Evolutionary conservation across 2,888 invertebrate species (phyloP), one percentile per base, ranked within the genome.

Genomic region (Neoascia interrupta): DNA sequence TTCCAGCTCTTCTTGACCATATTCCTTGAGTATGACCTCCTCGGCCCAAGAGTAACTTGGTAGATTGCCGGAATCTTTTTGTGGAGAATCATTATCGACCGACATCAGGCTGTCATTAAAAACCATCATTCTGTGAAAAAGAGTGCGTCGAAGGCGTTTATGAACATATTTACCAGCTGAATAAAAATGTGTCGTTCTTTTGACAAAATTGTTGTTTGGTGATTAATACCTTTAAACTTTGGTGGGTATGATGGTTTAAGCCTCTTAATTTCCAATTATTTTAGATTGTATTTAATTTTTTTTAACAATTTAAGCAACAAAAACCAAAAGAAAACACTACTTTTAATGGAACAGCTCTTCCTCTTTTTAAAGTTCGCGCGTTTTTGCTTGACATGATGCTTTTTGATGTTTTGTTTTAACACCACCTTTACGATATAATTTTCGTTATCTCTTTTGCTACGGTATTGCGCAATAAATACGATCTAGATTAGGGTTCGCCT

Each of bases 41-140:
- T 86, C 83, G 1, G 85, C 86, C 85, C 85, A 86, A 49, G 85
- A 83, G 28, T 63, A 82, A 21, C 72, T 60, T 5, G 53, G 37
- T 2, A 83, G 81, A 75, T 31, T 41, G n/a, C 37, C 51, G 18
- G 75, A 43, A 28, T 56, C 63, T 43, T 63, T 69, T 19, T n/a
- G n/a, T 1, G 76, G 64, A 6, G 76, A 76, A 19, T 60, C 28
- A 21, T 19, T 66, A n/a, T 70, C 70, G 58, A 64, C 60, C 34
- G 70, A 76, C 76, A 76, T 76, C 0, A 49, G 23, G 23, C 58
- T 76, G 26, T 66, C 60, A 53, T 60, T 76, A 26, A 34, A 70
- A 58, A 76, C 26, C 76, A 76, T 70, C 19, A 70, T 75, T 5
- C 61, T 76, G 47, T 10, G 8, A 4, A 26, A 8, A 26, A 4